Percentiles rank a stretch among this genome's conserved stretches.
Evolutionary conservation across 2,113 vertebrate species (phyloP).

Genomic region (Acrocephalus kingi): DNA sequence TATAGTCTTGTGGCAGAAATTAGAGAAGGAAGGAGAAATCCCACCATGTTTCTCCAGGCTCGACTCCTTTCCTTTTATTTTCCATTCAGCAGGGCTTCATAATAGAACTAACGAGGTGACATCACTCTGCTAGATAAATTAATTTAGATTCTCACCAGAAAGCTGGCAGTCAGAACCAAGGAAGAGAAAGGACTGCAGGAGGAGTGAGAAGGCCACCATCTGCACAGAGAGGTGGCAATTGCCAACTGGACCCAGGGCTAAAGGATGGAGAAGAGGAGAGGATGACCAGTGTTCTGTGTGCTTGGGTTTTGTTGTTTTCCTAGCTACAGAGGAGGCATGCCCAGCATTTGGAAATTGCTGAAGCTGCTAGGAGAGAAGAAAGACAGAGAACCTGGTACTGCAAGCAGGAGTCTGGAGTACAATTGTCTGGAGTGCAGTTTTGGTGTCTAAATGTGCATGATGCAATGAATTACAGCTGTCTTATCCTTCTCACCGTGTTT

Average conservation of each 20-base stretch:
- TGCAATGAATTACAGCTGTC: background rate
- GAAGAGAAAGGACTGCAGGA: slow-evolving; percentile 53
- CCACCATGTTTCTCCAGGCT: background rate
- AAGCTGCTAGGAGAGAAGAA: slow-evolving; percentile 38
- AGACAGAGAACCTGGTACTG: slow-evolving; percentile 14
- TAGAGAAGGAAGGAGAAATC: background rate
- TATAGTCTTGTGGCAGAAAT: background rate
- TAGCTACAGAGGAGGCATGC: background rate
- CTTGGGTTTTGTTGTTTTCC: slow-evolving; percentile 16
- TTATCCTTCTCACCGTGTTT: background rate
- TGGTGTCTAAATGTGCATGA: background rate
- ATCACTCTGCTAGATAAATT: slow-evolving; percentile 45
- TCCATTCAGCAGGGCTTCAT: background rate
- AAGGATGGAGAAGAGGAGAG: background rate
- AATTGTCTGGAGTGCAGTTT: background rate
- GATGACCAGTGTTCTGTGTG: background rate
- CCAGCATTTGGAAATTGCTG: slow-evolving; percentile 3
- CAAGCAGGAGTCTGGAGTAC: background rate
- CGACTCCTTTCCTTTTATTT: background rate
- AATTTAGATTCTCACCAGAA: slow-evolving; percentile 69
- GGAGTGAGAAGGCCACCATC: slow-evolving; percentile 70
- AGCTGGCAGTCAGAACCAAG: slow-evolving; percentile 50
- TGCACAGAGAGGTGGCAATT: slow-evolving; percentile 43
- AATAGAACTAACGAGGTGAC: background rate
- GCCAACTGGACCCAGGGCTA: slow-evolving; percentile 55